Conservation (phyloP, 2,888 invertebrate genomes). For the Galerucella nymphaeae region DNA sequence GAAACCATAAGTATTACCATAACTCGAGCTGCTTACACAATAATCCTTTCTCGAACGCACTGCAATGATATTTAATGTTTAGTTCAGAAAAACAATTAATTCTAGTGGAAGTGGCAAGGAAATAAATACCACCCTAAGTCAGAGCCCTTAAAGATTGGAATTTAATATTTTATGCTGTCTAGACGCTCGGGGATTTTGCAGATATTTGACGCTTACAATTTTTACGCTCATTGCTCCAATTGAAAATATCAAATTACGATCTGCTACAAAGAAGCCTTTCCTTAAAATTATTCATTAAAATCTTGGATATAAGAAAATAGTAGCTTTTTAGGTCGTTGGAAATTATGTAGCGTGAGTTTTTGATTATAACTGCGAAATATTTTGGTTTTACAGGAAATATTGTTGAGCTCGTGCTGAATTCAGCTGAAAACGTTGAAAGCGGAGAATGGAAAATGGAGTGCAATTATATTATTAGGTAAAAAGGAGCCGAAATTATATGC, state of each 20-base stretch:
- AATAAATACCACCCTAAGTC: constrained; percentile 13
- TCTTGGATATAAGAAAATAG: neutral
- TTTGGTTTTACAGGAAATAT: neutral
- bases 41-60: no score
- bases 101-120: constrained; percentile 9
- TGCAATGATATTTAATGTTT: neutral
- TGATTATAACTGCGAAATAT: neutral
- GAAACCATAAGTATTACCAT: no score
- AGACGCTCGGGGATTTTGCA: constrained; percentile 34
- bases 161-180: constrained; percentile 40
- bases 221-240: constrained; percentile 25
- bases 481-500: neutral
- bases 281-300: constrained; percentile 16
- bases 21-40: no score
- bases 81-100: neutral
- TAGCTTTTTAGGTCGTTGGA: neutral
- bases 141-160: constrained; percentile 32
- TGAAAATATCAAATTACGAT: constrained; percentile 30
- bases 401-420: neutral
- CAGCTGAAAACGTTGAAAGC: neutral
- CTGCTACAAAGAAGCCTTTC: constrained; percentile 10
- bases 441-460: neutral
- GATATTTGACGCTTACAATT: constrained; percentile 22
- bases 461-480: neutral
- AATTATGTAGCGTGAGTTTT: neutral